These are phyloP conservation scores for Meloidogyne floridensis DNA, from an alignment of 1,140 invertebrate genomes.

Conservation along the genomic window DNA sequence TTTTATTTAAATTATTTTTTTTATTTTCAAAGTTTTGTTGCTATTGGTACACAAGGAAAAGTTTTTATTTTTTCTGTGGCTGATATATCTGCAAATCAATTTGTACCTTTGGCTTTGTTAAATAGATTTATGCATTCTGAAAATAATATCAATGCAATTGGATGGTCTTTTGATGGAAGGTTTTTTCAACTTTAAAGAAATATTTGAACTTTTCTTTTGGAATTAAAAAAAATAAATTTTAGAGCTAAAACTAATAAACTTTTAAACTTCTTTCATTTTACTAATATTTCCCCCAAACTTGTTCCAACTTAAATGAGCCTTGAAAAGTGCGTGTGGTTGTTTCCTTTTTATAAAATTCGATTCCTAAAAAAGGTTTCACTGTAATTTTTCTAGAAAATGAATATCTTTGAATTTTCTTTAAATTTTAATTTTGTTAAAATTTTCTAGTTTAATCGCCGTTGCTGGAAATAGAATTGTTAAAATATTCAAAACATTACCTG, in stretches of 20 bases:
- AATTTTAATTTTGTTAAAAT: background rate
- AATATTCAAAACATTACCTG: constrained; percentile 12
- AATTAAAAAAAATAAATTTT: too few relatives aligned
- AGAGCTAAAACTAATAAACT: too few relatives aligned
- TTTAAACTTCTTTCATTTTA: too few relatives aligned
- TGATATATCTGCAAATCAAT: constrained; percentile 28
- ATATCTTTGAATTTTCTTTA: background rate
- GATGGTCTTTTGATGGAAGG: constrained; percentile 40
- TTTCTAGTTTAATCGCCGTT: constrained; percentile 5
- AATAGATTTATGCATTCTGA: constrained; percentile 29
- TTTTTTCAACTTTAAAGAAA: background rate
- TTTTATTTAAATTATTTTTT: constrained; percentile 1
- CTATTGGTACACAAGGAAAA: constrained; percentile 31
- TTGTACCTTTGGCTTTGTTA: constrained; percentile 34
- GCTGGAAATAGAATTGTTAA: constrained; percentile 36
- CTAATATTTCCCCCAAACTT: too few relatives aligned
- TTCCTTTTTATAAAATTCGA: too few relatives aligned
- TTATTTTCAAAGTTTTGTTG: constrained; percentile 28
- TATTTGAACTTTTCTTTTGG: too few relatives aligned
- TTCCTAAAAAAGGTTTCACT: too few relatives aligned
- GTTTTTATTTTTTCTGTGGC: constrained; percentile 38
- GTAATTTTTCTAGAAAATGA: too few relatives aligned
- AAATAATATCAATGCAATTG: constrained; percentile 33
- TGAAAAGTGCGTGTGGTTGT: too few relatives aligned
- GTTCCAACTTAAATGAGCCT: too few relatives aligned